Conservation (phyloP, 2,113 vertebrate species). For the Acanthisitta chloris region DNA sequence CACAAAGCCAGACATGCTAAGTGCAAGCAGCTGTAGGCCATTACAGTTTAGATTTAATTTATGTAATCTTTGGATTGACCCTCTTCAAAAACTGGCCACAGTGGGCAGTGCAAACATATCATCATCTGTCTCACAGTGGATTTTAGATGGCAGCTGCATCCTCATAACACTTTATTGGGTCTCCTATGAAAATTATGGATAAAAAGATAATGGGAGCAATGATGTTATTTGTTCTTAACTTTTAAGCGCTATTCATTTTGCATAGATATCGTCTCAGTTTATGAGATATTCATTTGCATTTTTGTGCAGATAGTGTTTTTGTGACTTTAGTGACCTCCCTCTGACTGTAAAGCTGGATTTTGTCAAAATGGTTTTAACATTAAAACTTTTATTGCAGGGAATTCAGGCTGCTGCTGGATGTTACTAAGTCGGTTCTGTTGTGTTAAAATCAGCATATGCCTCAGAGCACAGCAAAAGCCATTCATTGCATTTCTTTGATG, state of each 20-base stretch:
- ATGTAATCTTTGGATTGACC: constrained; percentile 35
- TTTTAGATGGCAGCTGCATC: constrained; percentile 37
- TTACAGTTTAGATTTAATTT: constrained; percentile 27
- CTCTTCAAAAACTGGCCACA: background rate
- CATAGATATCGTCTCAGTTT: constrained; percentile 29
- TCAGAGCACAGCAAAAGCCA: background rate
- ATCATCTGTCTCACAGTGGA: background rate
- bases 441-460: background rate
- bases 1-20: background rate
- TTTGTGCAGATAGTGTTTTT: constrained; percentile 16
- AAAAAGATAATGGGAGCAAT: constrained; percentile 36
- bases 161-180: constrained; percentile 35
- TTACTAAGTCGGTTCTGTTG: background rate
- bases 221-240: constrained; percentile 35
- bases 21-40: background rate
- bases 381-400: background rate
- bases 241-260: constrained; percentile 56
- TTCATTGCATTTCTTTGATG: background rate
- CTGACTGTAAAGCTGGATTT: constrained; percentile 27
- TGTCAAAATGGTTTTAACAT: constrained; percentile 23
- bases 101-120: background rate
- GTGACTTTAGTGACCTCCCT: constrained; percentile 37
- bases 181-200: constrained; percentile 44
- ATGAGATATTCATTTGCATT: constrained; percentile 34
- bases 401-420: background rate